phyloP scores from a whole-genome alignment of 2,888 invertebrate genomes.

The Dasysyrphus tricinctus region DNA sequence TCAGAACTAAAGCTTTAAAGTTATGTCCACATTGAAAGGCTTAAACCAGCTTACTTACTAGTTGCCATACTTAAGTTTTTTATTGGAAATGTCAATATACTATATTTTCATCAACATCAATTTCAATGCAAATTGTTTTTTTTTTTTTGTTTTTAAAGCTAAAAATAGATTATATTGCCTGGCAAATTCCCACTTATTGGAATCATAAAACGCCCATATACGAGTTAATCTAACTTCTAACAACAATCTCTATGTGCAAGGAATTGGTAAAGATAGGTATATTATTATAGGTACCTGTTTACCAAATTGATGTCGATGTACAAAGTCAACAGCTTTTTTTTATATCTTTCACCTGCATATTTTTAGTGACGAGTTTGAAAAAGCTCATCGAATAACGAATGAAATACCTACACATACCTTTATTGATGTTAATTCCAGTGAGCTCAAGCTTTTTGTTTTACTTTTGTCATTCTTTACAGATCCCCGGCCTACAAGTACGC shows the following conservation, averaged over 20 bases:
- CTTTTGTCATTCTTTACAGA: not conserved
- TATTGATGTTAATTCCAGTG: constrained; percentile 2
- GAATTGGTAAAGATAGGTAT: not conserved
- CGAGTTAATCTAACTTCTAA: not conserved
- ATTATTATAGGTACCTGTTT: not conserved
- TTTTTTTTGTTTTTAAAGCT: too few relatives aligned
- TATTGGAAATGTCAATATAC: too few relatives aligned
- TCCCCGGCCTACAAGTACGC: not conserved
- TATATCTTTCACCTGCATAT: constrained; percentile 14
- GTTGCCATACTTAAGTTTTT: too few relatives aligned
- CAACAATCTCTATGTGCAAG: not conserved
- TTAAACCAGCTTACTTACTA: too few relatives aligned
- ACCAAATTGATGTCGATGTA: constrained; percentile 6
- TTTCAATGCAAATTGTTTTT: not conserved
- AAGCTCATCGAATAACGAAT: constrained; percentile 15
- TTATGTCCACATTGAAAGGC: too few relatives aligned
- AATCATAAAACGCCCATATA: constrained; percentile 25
- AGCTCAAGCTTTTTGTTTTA: constrained; percentile 9
- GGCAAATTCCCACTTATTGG: not conserved
- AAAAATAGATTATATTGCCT: constrained; percentile 21
- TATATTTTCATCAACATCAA: too few relatives aligned
- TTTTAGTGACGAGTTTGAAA: not conserved
- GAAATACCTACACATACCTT: not conserved
- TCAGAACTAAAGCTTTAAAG: too few relatives aligned
- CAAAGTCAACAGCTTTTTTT: constrained; percentile 20